Conservation (phyloP, 2,888 invertebrate species). For the Apodemia zela region DNA sequence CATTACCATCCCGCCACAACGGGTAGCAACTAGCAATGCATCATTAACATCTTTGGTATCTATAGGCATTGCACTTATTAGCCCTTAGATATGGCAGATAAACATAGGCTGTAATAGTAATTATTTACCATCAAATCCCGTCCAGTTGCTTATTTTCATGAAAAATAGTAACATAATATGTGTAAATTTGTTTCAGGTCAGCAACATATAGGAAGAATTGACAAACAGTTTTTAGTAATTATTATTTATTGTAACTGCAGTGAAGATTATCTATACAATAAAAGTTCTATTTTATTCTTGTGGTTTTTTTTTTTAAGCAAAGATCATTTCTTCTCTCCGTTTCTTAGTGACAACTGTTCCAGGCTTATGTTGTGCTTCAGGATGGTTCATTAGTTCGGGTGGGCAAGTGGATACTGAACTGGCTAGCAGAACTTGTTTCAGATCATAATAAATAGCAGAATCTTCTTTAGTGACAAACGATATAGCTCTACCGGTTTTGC, state of each 20-base stretch:
- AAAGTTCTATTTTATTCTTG: slow-evolving; percentile 19
- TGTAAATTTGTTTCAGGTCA: not conserved
- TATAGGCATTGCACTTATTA: too few species aligned
- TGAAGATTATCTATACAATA: slow-evolving; percentile 26
- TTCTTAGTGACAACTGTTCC: slow-evolving; percentile 97
- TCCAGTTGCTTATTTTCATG: too few species aligned
- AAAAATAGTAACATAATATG: too few species aligned
- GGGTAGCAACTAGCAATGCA: too few species aligned
- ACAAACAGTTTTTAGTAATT: slow-evolving; percentile 21
- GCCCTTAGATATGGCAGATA: too few species aligned
- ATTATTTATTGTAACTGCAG: slow-evolving; percentile 33
- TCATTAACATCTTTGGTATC: too few species aligned
- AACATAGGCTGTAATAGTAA: too few species aligned
- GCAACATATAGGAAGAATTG: not conserved
- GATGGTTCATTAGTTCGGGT: slow-evolving; percentile 97
- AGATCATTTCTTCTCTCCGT: slow-evolving; percentile 95
- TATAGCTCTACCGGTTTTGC: slow-evolving; percentile 97
- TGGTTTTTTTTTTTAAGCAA: slow-evolving; percentile 83
- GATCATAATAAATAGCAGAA: slow-evolving; percentile 95
- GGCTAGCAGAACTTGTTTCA: slow-evolving; percentile 93
- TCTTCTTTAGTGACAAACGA: slow-evolving; percentile 99
- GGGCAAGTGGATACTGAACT: slow-evolving; percentile 97
- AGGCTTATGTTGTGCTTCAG: slow-evolving; percentile 98
- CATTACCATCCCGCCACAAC: too few species aligned
- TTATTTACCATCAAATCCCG: too few species aligned